Evolutionary conservation across 1,140 invertebrate species (phyloP).

Genomic region (Mylabris phalerata): DNA sequence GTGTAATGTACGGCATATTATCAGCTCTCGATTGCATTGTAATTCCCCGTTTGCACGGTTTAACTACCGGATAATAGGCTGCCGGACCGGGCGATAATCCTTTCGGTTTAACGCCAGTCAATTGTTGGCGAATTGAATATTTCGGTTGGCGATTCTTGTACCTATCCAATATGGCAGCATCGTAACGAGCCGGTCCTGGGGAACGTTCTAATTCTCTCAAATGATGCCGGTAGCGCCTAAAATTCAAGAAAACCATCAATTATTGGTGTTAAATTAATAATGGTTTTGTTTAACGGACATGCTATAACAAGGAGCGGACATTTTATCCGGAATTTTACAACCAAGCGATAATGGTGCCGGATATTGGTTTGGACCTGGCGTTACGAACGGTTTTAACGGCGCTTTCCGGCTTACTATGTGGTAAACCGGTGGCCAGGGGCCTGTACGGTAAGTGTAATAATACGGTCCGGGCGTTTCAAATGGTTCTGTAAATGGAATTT

Average conservation of each 20-base stretch:
- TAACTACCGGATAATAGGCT: no score
- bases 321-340: slow-evolving; percentile 40
- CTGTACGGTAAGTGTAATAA: slow-evolving; percentile 43
- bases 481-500: slow-evolving; percentile 21
- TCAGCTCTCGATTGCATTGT: slow-evolving; percentile 17
- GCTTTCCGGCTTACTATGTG: slow-evolving; percentile 40
- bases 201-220: slow-evolving; percentile 31
- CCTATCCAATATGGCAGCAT: slow-evolving; percentile 29
- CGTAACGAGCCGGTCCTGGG: slow-evolving; percentile 54
- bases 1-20: slow-evolving; percentile 34
- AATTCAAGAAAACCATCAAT: no score
- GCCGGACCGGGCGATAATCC: slow-evolving; percentile 37
- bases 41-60: no score
- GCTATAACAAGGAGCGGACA: slow-evolving; percentile 42
- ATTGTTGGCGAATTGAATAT: slow-evolving; percentile 38
- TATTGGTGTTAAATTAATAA: no score
- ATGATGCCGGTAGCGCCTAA: no score
- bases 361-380: slow-evolving; percentile 59
- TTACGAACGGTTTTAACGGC: slow-evolving; percentile 26
- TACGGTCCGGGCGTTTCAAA: slow-evolving; percentile 50
- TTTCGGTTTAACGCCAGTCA: no score
- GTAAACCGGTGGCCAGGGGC: slow-evolving; percentile 47
- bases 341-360: slow-evolving; percentile 40
- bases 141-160: slow-evolving; percentile 37
- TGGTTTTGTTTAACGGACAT: slow-evolving; percentile 37